These are phyloP conservation scores for Telenomus remus DNA, from an alignment of 1,140 invertebrate genomes.

Conservation along the genomic window DNA sequence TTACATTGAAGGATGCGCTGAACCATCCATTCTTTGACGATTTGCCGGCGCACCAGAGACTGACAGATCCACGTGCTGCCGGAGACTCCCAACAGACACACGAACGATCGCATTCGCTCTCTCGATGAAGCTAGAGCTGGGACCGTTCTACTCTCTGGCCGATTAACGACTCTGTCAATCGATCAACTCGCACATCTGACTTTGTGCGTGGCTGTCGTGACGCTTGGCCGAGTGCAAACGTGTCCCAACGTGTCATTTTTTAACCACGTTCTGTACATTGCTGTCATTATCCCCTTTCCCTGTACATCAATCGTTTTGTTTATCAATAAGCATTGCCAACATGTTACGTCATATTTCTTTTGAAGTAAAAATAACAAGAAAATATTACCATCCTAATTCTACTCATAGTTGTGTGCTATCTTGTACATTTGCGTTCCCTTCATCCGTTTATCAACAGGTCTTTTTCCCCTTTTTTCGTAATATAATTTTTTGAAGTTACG, in stretches of 20 bases:
- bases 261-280: slow-evolving; percentile 74
- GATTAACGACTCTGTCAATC: slow-evolving; percentile 20
- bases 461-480: not conserved
- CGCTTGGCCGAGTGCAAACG: slow-evolving; percentile 67
- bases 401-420: not conserved
- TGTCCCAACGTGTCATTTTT: slow-evolving; percentile 69
- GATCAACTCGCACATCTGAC: slow-evolving; percentile 1
- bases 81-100: slow-evolving; percentile 74
- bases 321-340: slow-evolving; percentile 56
- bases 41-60: slow-evolving; percentile 83
- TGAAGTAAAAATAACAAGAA: slow-evolving; percentile 52
- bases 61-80: slow-evolving; percentile 77
- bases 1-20: slow-evolving; percentile 92
- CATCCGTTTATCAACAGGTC: not conserved
- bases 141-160: slow-evolving; percentile 67
- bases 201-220: slow-evolving; percentile 54
- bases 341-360: slow-evolving; percentile 60
- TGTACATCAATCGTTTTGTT: slow-evolving; percentile 29
- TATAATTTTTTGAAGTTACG: not conserved
- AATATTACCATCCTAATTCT: not conserved
- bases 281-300: slow-evolving; percentile 62
- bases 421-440: not conserved
- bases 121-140: slow-evolving; percentile 77
- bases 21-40: slow-evolving; percentile 95
- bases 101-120: slow-evolving; percentile 79